Percentiles rank a stretch among this genome's conserved stretches.
phyloP scores from a whole-genome alignment of 1,140 invertebrate species.

The Drosophila obscura region DNA sequence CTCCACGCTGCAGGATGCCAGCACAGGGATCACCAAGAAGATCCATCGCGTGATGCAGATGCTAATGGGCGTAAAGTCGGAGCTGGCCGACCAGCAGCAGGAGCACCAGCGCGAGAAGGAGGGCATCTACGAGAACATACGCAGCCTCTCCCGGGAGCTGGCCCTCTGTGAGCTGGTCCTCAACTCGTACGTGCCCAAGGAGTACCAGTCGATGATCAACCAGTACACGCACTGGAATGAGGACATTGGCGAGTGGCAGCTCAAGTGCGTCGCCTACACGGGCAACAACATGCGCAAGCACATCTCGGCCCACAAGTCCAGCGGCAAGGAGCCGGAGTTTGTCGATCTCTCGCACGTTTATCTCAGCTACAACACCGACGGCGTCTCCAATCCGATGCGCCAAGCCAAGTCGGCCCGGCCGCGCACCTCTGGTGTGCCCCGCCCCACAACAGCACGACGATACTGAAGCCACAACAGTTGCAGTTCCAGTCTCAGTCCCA shows the following conservation, averaged over 20 bases:
- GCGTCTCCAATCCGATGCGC: slow-evolving; percentile 74
- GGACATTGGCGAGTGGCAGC: slow-evolving; percentile 99
- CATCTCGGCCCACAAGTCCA: slow-evolving; percentile 69
- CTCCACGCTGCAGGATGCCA: slow-evolving; percentile 96
- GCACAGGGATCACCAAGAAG: slow-evolving; percentile 95
- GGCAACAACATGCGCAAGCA: slow-evolving; percentile 98
- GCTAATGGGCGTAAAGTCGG: slow-evolving; percentile 92
- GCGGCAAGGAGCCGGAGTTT: slow-evolving; percentile 78
- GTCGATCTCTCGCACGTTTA: slow-evolving; percentile 83
- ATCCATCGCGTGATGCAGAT: slow-evolving; percentile 94
- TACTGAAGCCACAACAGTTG: slow-evolving; percentile 55
- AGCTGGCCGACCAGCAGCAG: slow-evolving; percentile 94
- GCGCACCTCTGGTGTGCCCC: slow-evolving; percentile 79
- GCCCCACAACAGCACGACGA: slow-evolving; percentile 79
- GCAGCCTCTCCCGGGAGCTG: slow-evolving; percentile 95
- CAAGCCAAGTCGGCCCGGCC: slow-evolving; percentile 71
- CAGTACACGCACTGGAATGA: slow-evolving; percentile 98
- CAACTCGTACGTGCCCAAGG: slow-evolving; percentile 95
- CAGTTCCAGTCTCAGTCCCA: slow-evolving; percentile 8
- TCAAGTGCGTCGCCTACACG: slow-evolving; percentile 98
- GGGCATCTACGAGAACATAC: slow-evolving; percentile 95
- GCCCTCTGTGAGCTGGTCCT: slow-evolving; percentile 94
- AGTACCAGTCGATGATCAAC: slow-evolving; percentile 97
- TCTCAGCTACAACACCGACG: slow-evolving; percentile 81
- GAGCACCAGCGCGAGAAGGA: slow-evolving; percentile 99